Evolutionary conservation across 2,888 invertebrate genomes (phyloP), one percentile per base, ranked within the genome.

Genomic region (Himalopsyche anomala): DNA sequence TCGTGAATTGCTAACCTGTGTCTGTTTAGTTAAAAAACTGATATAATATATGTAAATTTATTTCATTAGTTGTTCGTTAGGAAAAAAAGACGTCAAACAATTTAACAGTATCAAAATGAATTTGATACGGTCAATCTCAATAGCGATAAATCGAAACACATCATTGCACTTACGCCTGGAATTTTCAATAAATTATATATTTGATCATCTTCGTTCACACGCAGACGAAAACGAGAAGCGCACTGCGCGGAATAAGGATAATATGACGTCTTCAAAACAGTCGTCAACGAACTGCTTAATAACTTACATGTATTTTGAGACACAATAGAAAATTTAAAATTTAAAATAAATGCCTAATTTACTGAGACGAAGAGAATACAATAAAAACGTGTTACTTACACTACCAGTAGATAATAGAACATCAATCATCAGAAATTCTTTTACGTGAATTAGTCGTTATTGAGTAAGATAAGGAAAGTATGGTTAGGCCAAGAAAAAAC

Each of bases 141-240:
- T 51, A 54, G 45, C 74, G 84, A 86, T 86, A 81, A 84, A 69
- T 86, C 80, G 69, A 81, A 84, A 86, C 84, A 84, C 81, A 86
- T 81, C 84, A 86, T 84, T 86, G 84, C 86, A 81, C 86, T 86
- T 86, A 86, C 38, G 82, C 38, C 40, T 36, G 82, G 54, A 82
- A 85, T 85, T 79, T n/a, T 82, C 82, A 82, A 85, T 62, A 62
- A 62, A 62, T 80, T 55, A 28, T 80, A 62, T 82, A 45, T 85
- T 79, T 42, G 42, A 54, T 83, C 79, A 62, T 36, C 45, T n/a
- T 54, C 36, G 36, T 83, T 86, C 86, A 82, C 86, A 80, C 85
- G 84, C 74, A 42, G 62, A 51, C 36, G 28, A 11, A 62, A 11
- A 28, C 2, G 19, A 62, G 28, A n/a, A 19, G 4, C 9, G 5